phyloP scores from a whole-genome alignment of 2,888 invertebrate species.

The Merodon equestris region DNA sequence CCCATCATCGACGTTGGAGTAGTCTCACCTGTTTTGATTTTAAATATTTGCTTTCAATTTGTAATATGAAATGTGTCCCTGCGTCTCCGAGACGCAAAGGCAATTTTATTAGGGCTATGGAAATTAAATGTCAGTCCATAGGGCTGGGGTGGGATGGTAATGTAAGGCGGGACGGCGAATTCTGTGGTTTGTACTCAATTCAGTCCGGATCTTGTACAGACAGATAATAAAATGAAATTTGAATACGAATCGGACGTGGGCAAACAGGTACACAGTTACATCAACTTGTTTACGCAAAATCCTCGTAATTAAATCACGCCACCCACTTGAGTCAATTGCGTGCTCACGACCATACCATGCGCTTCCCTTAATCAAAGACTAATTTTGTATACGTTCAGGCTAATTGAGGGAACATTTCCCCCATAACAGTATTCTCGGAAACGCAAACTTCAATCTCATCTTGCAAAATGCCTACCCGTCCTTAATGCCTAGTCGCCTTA shows the following conservation, averaged over 20 bases:
- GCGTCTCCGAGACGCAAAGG: background rate
- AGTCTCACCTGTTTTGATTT: constrained; percentile 63
- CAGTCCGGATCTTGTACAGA: too few relatives aligned
- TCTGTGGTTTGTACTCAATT: too few relatives aligned
- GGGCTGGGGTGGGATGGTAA: too few relatives aligned
- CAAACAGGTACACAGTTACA: too few relatives aligned
- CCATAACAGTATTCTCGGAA: constrained; percentile 39
- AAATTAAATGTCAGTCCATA: constrained; percentile 60
- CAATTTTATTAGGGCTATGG: constrained; percentile 57
- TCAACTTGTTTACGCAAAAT: too few relatives aligned
- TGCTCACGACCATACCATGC: background rate
- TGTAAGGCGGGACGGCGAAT: too few relatives aligned
- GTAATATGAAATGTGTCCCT: constrained; percentile 61
- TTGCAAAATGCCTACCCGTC: constrained; percentile 37
- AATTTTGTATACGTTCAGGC: background rate
- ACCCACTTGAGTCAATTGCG: constrained; percentile 32
- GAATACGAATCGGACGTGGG: too few relatives aligned
- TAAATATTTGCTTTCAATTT: constrained; percentile 69
- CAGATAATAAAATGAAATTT: too few relatives aligned
- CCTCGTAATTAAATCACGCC: background rate
- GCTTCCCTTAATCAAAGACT: too few relatives aligned
- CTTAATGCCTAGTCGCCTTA: constrained; percentile 34
- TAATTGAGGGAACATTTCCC: constrained; percentile 7
- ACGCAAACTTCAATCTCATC: constrained; percentile 44
- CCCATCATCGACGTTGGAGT: constrained; percentile 8